Percentiles rank a stretch among this genome's conserved stretches.
Evolutionary conservation across 2,888 invertebrate genomes (phyloP).

Genomic region (Trichopoda pennipes): DNA sequence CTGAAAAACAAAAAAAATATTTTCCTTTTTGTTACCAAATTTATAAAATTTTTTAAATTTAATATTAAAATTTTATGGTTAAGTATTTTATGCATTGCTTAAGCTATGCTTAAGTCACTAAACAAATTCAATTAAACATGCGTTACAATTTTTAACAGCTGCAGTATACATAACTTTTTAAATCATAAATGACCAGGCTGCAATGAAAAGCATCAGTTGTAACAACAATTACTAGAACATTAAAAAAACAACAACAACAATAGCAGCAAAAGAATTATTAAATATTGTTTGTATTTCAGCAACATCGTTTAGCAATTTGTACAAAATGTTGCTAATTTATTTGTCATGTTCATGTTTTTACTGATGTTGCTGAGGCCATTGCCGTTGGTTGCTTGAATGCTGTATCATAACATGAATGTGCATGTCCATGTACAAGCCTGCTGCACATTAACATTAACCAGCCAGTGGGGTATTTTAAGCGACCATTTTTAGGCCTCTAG

Average conservation of each 20-base stretch:
- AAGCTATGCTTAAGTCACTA: too few species aligned
- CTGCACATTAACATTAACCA: neutral
- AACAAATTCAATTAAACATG: neutral
- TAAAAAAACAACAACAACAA: neutral
- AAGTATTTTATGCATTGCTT: too few species aligned
- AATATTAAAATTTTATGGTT: neutral
- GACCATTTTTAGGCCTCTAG: constrained; percentile 27
- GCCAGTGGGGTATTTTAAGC: neutral
- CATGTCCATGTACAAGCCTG: neutral
- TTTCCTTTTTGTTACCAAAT: neutral
- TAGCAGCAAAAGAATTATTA: constrained; percentile 46
- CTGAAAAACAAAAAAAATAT: constrained; percentile 44
- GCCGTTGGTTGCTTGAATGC: constrained; percentile 37
- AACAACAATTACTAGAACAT: constrained; percentile 26
- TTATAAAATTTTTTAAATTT: neutral
- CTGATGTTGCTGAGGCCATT: constrained; percentile 45
- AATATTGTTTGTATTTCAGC: constrained; percentile 39
- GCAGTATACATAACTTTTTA: constrained; percentile 10
- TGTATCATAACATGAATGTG: constrained; percentile 14
- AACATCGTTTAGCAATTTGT: constrained; percentile 70
- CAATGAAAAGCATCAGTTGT: constrained; percentile 41
- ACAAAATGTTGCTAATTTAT: constrained; percentile 80
- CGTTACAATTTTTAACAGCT: neutral
- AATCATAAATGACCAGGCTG: constrained; percentile 45
- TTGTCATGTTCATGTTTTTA: constrained; percentile 73